A percentile compares a stretch with the other conserved stretches of the same genome.
These are phyloP conservation scores for Selene dorsalis DNA, from an alignment of 2,797 vertebrate genomes.

Conservation along the genomic window DNA sequence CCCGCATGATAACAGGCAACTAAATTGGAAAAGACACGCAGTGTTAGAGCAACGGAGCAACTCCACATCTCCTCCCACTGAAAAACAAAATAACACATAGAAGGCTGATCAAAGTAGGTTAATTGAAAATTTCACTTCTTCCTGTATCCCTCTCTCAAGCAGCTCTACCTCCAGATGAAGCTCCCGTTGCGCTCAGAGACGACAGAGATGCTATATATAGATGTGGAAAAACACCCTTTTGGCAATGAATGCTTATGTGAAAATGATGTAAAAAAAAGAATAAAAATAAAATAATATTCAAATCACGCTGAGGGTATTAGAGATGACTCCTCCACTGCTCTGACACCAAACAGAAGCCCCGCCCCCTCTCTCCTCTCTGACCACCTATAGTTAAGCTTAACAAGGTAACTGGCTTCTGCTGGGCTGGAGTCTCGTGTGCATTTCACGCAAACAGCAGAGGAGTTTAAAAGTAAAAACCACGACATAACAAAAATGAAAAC, in stretches of 20 bases:
- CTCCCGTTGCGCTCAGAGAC: conserved; percentile 55
- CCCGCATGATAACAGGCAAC: conserved; percentile 62
- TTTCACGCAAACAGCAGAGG: too few species aligned
- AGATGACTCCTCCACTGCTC: conserved; percentile 39
- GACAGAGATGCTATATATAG: conserved; percentile 73
- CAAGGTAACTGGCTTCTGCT: too few species aligned
- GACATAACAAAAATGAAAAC: too few species aligned
- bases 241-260: conserved; percentile 53
- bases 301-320: conserved; percentile 65
- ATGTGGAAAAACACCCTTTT: conserved; percentile 67
- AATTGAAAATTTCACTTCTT: conserved; percentile 74
- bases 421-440: too few species aligned
- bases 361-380: too few species aligned
- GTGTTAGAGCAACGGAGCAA: conserved; percentile 38
- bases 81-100: conserved; percentile 45
- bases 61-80: conserved; percentile 40
- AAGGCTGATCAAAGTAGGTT: conserved; percentile 71
- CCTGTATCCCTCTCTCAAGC: conserved; percentile 23
- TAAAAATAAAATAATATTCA: conserved; percentile 50
- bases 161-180: conserved; percentile 53
- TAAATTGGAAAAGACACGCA: conserved; percentile 64
- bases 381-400: too few species aligned
- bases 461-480: too few species aligned
- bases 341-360: background rate
- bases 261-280: conserved; percentile 52